Evolutionary conservation across 2,888 invertebrate species (phyloP), one percentile per base, ranked within the genome.

Genomic region (Oxystoma pomonae): DNA sequence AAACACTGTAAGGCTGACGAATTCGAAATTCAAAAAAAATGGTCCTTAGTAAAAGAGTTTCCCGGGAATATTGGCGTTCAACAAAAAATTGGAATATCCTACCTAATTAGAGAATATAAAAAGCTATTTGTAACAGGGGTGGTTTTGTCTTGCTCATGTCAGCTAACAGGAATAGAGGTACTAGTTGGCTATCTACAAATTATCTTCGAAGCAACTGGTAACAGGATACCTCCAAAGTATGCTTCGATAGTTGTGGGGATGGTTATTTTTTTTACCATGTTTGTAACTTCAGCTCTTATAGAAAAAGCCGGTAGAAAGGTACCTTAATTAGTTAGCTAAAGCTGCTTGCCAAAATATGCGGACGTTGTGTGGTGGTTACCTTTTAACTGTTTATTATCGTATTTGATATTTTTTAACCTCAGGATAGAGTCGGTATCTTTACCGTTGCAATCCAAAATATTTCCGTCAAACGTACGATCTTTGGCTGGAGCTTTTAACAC

Each of bases 141-240:
- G 51, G 86, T 90, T 20, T 84, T 92, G 67, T 91, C 94, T 89
- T 86, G 91, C 74, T 90, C 91, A 78, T 91, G 92, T 73, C 91
- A 92, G 77, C 85, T 90, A 74, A 88, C 89, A 61, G 92, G 92
- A 65, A 85, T 91, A 70, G 90, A 91, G 79, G 90, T 90, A 0
- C 88, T 92, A 66, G 88, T 91, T 70, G 90, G 91, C 78, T 91
- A 90, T 75, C 87, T 90, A 1, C 85, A 85, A 65, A 82, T 83
- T 58, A 92, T 92, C 71, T 90, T 92, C 78, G 71, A 82, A 53
- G 87, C 87, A 1, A 87, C 91, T 12, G 90, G 90, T 20, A 88
- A 87, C 65, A 59, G 50, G 22, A 80, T 91, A 64, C 73, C 83
- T 66, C 82, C 90, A 0, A 83, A 83, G 16, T 73, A 87, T 12